These are phyloP conservation scores for Criorhina ranunculi DNA, from an alignment of 2,888 invertebrate genomes.

Conservation along the genomic window DNA sequence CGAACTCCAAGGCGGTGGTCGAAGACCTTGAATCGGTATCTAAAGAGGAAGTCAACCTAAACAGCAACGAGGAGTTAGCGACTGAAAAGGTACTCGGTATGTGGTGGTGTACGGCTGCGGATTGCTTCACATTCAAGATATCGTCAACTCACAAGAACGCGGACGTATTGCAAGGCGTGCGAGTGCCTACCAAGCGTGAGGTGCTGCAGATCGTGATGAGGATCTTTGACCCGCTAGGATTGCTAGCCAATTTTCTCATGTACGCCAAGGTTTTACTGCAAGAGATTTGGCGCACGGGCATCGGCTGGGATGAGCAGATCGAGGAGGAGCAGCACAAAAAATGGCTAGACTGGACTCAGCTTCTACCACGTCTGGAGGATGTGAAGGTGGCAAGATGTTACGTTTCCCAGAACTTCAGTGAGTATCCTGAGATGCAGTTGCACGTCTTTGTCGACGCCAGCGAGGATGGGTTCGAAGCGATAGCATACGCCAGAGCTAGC, in stretches of 20 bases:
- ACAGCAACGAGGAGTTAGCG: conserved; percentile 8
- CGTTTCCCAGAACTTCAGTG: background rate
- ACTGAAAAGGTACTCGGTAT: conserved; percentile 65
- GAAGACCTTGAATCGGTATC: background rate
- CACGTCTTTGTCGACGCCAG: background rate
- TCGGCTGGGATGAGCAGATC: conserved; percentile 60
- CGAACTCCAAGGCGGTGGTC: conserved; percentile 48
- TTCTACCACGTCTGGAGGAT: conserved; percentile 18
- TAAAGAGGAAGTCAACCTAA: conserved; percentile 19
- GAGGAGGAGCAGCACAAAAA: conserved; percentile 20
- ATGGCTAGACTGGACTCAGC: conserved; percentile 49
- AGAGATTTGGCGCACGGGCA: conserved; percentile 65
- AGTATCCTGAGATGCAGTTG: background rate
- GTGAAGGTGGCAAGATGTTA: conserved; percentile 62
- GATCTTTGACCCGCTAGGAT: conserved; percentile 67
- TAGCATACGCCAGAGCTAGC: background rate
- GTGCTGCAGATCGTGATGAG: conserved; percentile 64
- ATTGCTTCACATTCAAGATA: conserved; percentile 55
- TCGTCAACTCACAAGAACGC: background rate
- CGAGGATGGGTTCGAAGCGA: conserved; percentile 1
- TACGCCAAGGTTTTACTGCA: conserved; percentile 68
- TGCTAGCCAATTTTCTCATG: conserved; percentile 47
- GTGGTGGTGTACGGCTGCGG: conserved; percentile 52
- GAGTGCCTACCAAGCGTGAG: conserved; percentile 63
- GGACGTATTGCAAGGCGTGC: conserved; percentile 29